Percentiles rank a stretch among this genome's conserved stretches.
Evolutionary conservation across 2,797 vertebrate species (phyloP).

Genomic region (Zenarchopterus dispar): DNA sequence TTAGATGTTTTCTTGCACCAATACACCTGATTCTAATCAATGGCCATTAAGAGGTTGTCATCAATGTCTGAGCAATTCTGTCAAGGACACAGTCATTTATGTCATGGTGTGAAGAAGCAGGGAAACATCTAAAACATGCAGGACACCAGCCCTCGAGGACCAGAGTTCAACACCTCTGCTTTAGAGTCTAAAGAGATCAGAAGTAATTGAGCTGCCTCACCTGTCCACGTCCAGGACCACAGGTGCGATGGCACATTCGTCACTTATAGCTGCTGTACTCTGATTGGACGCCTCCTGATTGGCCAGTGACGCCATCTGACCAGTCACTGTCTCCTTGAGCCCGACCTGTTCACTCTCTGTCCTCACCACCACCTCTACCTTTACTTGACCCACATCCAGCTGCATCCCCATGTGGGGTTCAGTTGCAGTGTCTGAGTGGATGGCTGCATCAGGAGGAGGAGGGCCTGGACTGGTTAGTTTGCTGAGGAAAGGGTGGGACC

Average conservation of each 20-base stretch:
- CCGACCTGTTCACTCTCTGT: slow-evolving; percentile 32
- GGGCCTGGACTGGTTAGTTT: slow-evolving; percentile 25
- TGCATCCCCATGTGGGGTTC: background rate
- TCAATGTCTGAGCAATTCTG: too few relatives aligned
- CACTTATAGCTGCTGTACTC: background rate
- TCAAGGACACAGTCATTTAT: too few relatives aligned
- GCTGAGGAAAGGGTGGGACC: slow-evolving; percentile 62
- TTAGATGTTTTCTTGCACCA: too few relatives aligned
- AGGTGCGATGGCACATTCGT: background rate
- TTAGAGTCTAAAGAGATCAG: too few relatives aligned
- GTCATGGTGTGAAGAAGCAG: too few relatives aligned
- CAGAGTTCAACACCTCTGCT: too few relatives aligned
- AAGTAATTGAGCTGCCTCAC: slow-evolving; percentile 26
- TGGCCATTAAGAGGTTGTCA: too few relatives aligned
- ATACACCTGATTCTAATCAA: too few relatives aligned
- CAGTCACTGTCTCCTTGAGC: slow-evolving; percentile 25
- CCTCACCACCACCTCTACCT: slow-evolving; percentile 58
- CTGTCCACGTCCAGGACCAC: slow-evolving; percentile 19
- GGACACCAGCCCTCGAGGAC: too few relatives aligned
- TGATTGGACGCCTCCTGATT: slow-evolving; percentile 29
- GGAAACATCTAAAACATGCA: too few relatives aligned
- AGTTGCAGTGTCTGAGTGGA: slow-evolving; percentile 29
- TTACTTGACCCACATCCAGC: slow-evolving; percentile 41
- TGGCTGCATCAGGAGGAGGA: background rate
- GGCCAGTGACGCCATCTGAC: background rate